Evolutionary conservation across 2,888 invertebrate genomes (phyloP).

Genomic region (Rhamphomyia laevipes): DNA sequence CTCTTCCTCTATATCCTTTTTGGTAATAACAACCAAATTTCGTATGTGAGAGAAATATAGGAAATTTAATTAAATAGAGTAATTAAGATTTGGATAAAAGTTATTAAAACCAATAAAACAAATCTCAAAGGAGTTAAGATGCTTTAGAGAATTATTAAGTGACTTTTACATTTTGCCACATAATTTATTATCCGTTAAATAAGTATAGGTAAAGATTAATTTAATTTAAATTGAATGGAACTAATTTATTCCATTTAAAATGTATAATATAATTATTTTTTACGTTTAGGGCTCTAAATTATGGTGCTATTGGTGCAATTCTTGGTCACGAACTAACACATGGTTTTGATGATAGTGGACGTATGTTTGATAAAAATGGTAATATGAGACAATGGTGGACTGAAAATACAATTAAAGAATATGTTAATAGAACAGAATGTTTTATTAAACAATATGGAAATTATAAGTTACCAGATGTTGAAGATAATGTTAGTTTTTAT

Average conservation of each 20-base stretch:
- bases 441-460: conserved; percentile 73
- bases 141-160: too few species aligned
- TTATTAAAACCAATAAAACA: too few species aligned
- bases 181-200: too few species aligned
- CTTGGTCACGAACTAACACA: conserved; percentile 64
- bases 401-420: conserved; percentile 60
- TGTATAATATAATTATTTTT: not conserved
- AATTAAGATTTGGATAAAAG: too few species aligned
- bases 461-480: conserved; percentile 52
- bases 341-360: conserved; percentile 44
- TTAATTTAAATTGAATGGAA: not conserved
- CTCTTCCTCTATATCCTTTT: too few species aligned
- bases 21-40: too few species aligned
- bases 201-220: not conserved
- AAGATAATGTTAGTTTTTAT: conserved; percentile 44
- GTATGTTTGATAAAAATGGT: conserved; percentile 74
- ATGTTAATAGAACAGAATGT: conserved; percentile 65
- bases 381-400: conserved; percentile 88
- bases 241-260: not conserved
- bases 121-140: too few species aligned
- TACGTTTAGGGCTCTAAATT: conserved; percentile 67
- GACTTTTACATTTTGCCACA: too few species aligned
- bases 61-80: too few species aligned
- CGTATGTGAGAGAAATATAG: too few species aligned
- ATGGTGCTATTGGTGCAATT: conserved; percentile 67